phyloP scores from a whole-genome alignment of 2,888 invertebrate genomes.

The Pyrrhopygopsis socrates region DNA sequence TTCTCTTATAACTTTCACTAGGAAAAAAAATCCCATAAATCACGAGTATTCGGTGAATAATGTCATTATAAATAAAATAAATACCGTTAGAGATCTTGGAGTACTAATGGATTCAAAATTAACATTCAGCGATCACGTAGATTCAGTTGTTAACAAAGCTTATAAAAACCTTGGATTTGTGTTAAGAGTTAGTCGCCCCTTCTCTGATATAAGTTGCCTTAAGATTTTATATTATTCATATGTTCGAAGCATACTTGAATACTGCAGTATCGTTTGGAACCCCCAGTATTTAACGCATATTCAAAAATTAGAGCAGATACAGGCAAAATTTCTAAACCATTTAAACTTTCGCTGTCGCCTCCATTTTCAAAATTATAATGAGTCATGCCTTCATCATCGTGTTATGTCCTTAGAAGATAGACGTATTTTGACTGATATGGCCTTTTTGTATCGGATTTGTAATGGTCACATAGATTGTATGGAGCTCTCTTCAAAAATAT shows the following conservation, averaged over 20 bases:
- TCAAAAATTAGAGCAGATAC: too few relatives aligned
- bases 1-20: background rate
- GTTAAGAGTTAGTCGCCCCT: background rate
- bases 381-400: too few relatives aligned
- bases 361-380: too few relatives aligned
- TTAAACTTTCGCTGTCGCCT: too few relatives aligned
- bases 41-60: background rate
- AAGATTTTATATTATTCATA: background rate
- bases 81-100: background rate
- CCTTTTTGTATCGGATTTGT: too few relatives aligned
- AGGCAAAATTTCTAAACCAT: too few relatives aligned
- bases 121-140: background rate
- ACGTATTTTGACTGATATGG: too few relatives aligned
- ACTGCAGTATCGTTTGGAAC: too few relatives aligned
- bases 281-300: too few relatives aligned
- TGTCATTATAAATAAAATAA: background rate
- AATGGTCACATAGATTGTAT: background rate
- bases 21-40: background rate
- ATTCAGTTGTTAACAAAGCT: background rate
- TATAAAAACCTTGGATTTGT: slow-evolving; percentile 15
- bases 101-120: slow-evolving; percentile 1
- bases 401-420: too few relatives aligned
- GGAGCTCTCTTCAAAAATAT: background rate
- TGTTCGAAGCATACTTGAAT: background rate
- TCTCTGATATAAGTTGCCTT: too few relatives aligned